These are phyloP conservation scores for Nicator chloris DNA, from an alignment of 2,113 vertebrate species.

Conservation along the genomic window DNA sequence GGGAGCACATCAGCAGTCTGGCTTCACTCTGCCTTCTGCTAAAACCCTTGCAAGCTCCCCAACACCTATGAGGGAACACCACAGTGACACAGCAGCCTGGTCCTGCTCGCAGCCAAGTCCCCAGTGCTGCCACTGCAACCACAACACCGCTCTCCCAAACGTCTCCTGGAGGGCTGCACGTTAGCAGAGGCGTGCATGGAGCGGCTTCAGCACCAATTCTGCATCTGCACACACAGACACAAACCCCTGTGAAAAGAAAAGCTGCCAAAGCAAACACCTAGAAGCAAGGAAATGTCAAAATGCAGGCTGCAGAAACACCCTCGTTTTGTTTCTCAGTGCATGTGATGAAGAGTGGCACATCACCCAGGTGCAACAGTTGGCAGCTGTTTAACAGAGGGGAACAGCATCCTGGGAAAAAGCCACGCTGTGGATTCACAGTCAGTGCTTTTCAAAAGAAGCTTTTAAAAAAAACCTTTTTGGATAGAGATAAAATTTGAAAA, in stretches of 20 bases:
- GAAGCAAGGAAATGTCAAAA: not conserved
- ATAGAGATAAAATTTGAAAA: not conserved
- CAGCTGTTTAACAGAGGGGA: slow-evolving; percentile 39
- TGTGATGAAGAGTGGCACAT: not conserved
- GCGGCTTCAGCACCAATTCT: not conserved
- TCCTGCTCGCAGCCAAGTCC: not conserved
- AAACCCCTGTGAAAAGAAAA: not conserved
- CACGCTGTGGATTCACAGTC: not conserved
- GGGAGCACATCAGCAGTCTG: not conserved
- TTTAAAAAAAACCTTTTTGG: not conserved
- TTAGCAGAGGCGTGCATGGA: not conserved
- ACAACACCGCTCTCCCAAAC: not conserved
- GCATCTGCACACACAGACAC: not conserved
- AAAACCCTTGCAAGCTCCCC: not conserved
- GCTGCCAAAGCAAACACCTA: not conserved
- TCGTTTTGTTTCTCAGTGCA: not conserved
- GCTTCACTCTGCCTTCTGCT: not conserved
- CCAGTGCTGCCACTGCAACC: not conserved
- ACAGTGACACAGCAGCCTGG: not conserved
- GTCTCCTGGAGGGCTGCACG: not conserved
- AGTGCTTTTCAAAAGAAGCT: slow-evolving; percentile 8
- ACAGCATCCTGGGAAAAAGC: slow-evolving; percentile 8
- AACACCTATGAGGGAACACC: fast-evolving
- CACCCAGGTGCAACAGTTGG: slow-evolving; percentile 21
- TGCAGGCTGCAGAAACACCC: not conserved